Percentiles rank a stretch among this genome's conserved stretches.
Conservation (phyloP, 2,888 invertebrate species). For the Pandemis heparana region DNA sequence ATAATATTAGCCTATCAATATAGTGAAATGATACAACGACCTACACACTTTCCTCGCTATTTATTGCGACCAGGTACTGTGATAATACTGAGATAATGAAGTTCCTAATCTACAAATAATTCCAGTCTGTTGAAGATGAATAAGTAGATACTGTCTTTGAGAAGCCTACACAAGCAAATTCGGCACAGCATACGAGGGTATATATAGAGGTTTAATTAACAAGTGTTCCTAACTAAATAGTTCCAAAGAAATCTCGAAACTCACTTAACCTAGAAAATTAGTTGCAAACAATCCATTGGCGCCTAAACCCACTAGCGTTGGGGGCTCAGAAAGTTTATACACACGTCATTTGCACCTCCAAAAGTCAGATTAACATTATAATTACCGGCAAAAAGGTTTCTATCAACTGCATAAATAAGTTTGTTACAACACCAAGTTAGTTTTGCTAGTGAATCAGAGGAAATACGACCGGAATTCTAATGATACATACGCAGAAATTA, state of each 20-base stretch:
- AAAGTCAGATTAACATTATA: background rate
- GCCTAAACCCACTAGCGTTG: constrained; percentile 2
- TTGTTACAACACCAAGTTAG: background rate
- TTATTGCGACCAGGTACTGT: too few relatives aligned
- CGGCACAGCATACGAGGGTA: background rate
- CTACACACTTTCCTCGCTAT: too few relatives aligned
- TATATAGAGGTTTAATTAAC: background rate
- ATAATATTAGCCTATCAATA: too few relatives aligned
- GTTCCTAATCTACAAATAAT: too few relatives aligned
- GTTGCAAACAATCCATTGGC: constrained; percentile 20
- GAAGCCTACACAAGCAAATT: too few relatives aligned
- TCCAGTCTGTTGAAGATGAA: too few relatives aligned
- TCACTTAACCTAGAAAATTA: constrained; percentile 23
- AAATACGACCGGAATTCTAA: background rate
- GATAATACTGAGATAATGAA: too few relatives aligned
- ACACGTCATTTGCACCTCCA: background rate
- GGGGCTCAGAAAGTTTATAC: background rate
- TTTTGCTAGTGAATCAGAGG: background rate
- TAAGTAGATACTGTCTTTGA: too few relatives aligned
- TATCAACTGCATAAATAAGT: background rate
- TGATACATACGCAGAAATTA: background rate
- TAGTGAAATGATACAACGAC: too few relatives aligned
- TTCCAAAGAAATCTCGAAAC: constrained; percentile 27
- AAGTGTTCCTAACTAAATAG: background rate
- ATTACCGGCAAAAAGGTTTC: background rate